Base-by-base conservation (phyloP, 2,797 vertebrate genomes). In the Hippopotamyrus pictus region DNA sequence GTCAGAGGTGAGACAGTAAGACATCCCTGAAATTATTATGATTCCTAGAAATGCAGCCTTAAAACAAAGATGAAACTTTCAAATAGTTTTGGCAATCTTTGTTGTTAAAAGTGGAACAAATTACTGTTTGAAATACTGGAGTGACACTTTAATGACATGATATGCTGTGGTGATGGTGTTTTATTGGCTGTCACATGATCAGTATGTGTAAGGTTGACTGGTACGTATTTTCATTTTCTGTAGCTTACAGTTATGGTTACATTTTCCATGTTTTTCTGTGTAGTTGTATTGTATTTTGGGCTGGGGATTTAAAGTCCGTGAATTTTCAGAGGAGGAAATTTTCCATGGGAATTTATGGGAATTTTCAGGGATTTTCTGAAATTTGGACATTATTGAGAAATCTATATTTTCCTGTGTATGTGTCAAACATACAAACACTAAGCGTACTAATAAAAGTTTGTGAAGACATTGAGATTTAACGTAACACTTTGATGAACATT, bases 111-210 rank as follows among this genome's bases (percentile, higher is more conserved):
- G 79, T 83, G n/a, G 8, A 83, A 48, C 7, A 22, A 83, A 83
- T 14, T 85, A 11, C 22, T 48, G 50, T 50, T 48, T 50, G 11
- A 46, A 85, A 51, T 29, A 51, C 83, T 85, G 83, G 83, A 85
- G 83, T 85, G 83, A 85, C 83, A 85, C 83, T 85, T 85, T 85
- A 85, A 85, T 85, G 44, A 51, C 46, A 51, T 14, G 11, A 25
- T 11, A 50, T 0, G 9, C 19, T 25, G 2, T 82, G 76, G 76
- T 83, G 6, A 51, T 5, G 22, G 22, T 50, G 3, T 51, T 85
- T 51, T 17, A 11, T 14, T 25, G 44, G n/a, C 48, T 51, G 83
- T 85, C 83, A 85, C 48, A 85, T 85, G 25, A 25, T 51, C 83
- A 29, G 22, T 48, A 25, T 50, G 5, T 85, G 48, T 51, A 51